Evolutionary conservation across 2,888 invertebrate genomes (phyloP).

Genomic region (Pegoplata infirma): DNA sequence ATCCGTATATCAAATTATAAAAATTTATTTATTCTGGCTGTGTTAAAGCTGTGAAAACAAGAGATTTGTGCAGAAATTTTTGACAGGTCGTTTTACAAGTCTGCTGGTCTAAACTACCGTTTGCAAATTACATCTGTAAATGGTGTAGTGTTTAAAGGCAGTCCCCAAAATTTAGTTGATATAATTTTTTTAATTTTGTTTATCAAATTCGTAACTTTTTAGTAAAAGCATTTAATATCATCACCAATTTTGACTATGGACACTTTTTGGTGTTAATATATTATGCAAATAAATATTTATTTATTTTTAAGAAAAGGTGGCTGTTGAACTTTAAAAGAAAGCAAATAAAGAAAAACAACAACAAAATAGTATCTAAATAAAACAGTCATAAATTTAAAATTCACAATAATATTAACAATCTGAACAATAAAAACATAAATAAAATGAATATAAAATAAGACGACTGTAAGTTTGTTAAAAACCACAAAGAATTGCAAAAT

Average conservation of each 20-base stretch:
- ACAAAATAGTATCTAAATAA: background rate
- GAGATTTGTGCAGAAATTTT: no score
- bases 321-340: constrained; percentile 41
- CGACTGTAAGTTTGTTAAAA: constrained; percentile 4
- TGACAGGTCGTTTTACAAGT: no score
- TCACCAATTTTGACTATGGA: background rate
- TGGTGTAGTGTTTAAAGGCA: no score
- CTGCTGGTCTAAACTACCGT: no score
- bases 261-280: constrained; percentile 9
- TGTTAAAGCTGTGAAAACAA: no score
- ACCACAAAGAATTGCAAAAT: constrained; percentile 35
- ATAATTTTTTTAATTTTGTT: no score
- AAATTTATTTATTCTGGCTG: no score
- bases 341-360: constrained; percentile 17
- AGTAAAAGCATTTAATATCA: no score
- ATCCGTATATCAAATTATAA: no score
- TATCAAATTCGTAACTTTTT: no score
- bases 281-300: constrained; percentile 37
- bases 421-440: constrained; percentile 1
- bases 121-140: no score
- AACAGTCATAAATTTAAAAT: constrained; percentile 11
- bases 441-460: constrained; percentile 1
- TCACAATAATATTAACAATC: constrained; percentile 3
- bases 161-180: no score
- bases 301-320: constrained; percentile 6